Conservation (phyloP, 1,140 invertebrate species). For the Hirudo medicinalis region DNA sequence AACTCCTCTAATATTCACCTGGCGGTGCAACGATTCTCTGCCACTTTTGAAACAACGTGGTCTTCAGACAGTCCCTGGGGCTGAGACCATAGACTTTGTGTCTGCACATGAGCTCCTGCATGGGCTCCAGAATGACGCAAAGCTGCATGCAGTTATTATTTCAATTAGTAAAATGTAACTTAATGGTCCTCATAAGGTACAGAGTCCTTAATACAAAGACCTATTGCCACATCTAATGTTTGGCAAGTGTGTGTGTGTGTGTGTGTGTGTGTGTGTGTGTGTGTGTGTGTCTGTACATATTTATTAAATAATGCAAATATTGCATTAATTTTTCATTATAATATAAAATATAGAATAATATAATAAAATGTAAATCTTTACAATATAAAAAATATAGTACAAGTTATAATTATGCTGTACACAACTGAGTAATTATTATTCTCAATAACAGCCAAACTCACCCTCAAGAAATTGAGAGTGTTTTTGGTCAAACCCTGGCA, state of each 20-base stretch:
- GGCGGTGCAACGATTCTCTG: slow-evolving; percentile 94
- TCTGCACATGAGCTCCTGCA: slow-evolving; percentile 97
- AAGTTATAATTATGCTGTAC: neutral
- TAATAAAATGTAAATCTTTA: too few species aligned
- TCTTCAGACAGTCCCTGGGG: slow-evolving; percentile 90
- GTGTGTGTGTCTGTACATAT: too few species aligned
- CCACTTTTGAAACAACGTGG: slow-evolving; percentile 96
- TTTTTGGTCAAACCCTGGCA: slow-evolving; percentile 87
- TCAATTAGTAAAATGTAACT: slow-evolving; percentile 29
- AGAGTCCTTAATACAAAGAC: too few species aligned
- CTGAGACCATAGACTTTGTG: slow-evolving; percentile 91
- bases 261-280: too few species aligned
- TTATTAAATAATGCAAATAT: too few species aligned
- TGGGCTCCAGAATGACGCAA: slow-evolving; percentile 94
- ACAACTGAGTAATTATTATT: slow-evolving; percentile 68
- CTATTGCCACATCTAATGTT: too few species aligned
- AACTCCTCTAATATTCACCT: slow-evolving; percentile 42
- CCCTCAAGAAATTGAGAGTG: slow-evolving; percentile 87
- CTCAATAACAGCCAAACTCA: slow-evolving; percentile 45
- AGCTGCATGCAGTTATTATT: slow-evolving; percentile 49
- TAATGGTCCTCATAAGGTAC: too few species aligned
- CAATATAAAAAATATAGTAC: too few species aligned
- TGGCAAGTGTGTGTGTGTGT: too few species aligned
- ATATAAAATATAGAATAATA: too few species aligned
- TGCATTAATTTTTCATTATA: too few species aligned